Evolutionary conservation across 2,113 vertebrate genomes (phyloP).

Genomic region (Zingel zingel): DNA sequence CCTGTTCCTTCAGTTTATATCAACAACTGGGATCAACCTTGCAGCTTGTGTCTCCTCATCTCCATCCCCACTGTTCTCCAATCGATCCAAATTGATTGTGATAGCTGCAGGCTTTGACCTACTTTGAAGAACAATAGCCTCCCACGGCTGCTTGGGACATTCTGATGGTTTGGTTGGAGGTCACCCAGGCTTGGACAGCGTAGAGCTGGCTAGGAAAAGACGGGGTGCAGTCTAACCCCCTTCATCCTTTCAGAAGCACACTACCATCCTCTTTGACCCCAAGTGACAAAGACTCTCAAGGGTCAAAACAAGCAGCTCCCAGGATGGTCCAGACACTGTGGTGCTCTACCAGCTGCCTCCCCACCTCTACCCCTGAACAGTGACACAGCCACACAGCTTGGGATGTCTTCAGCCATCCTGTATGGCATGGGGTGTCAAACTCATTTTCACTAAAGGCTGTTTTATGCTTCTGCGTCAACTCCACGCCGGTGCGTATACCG

Average conservation of each 20-base stretch:
- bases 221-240: slow-evolving; percentile 39
- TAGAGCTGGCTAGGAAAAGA: slow-evolving; percentile 18
- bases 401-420: slow-evolving; percentile 2
- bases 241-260: slow-evolving; percentile 51
- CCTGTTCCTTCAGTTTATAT: slow-evolving; percentile 73
- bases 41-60: slow-evolving; percentile 46
- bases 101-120: slow-evolving; percentile 86
- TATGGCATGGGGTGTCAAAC: too few species aligned
- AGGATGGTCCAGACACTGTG: slow-evolving; percentile 37
- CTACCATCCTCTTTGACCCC: slow-evolving; percentile 48
- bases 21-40: slow-evolving; percentile 80
- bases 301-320: slow-evolving; percentile 40
- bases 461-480: too few species aligned
- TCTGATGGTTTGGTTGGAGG: slow-evolving; percentile 83
- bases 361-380: slow-evolving; percentile 28
- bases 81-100: slow-evolving; percentile 82
- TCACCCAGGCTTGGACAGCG: slow-evolving; percentile 62
- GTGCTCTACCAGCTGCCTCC: slow-evolving; percentile 32
- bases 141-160: slow-evolving; percentile 73
- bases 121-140: slow-evolving; percentile 89
- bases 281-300: slow-evolving; percentile 46
- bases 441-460: too few species aligned
- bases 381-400: neutral
- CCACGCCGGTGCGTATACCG: too few species aligned
- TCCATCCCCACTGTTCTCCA: slow-evolving; percentile 62